These are phyloP conservation scores for Octonoba sinensis DNA, from an alignment of 2,888 invertebrate species.

Conservation along the genomic window DNA sequence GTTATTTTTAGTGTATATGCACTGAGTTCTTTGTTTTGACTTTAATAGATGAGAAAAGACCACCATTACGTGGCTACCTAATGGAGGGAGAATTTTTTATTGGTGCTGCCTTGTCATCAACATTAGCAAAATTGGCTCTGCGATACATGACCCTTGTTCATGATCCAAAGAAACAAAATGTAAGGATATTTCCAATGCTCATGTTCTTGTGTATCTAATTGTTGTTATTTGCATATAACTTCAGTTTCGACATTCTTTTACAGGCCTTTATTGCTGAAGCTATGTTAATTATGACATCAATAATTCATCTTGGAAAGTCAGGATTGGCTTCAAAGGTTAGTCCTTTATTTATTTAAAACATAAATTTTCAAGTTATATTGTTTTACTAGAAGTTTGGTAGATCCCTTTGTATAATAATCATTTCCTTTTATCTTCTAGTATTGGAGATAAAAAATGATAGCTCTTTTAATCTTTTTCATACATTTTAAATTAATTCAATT, in stretches of 20 bases:
- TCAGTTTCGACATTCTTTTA: conserved; percentile 3
- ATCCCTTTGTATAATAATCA: too few species aligned
- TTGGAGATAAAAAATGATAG: too few species aligned
- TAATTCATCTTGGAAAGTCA: conserved; percentile 88
- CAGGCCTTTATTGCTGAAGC: conserved; percentile 77
- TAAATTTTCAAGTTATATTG: too few species aligned
- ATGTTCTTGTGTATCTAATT: neutral
- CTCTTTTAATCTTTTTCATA: too few species aligned
- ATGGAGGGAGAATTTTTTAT: conserved; percentile 97
- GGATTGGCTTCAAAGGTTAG: conserved; percentile 71
- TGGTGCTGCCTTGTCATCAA: conserved; percentile 90
- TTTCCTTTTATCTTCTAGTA: too few species aligned
- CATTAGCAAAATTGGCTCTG: conserved; percentile 90
- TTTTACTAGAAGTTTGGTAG: too few species aligned
- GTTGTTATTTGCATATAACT: neutral
- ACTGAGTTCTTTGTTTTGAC: neutral
- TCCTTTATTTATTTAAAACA: neutral
- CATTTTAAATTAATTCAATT: too few species aligned
- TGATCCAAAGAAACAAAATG: conserved; percentile 71
- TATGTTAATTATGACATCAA: conserved; percentile 88
- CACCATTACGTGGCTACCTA: conserved; percentile 87
- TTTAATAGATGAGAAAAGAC: conserved; percentile 74
- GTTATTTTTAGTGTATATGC: neutral
- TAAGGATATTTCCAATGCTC: conserved; percentile 66
- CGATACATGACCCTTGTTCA: conserved; percentile 75